These are phyloP conservation scores for Notechis scutatus DNA, from an alignment of 2,113 vertebrate species.

Conservation along the genomic window DNA sequence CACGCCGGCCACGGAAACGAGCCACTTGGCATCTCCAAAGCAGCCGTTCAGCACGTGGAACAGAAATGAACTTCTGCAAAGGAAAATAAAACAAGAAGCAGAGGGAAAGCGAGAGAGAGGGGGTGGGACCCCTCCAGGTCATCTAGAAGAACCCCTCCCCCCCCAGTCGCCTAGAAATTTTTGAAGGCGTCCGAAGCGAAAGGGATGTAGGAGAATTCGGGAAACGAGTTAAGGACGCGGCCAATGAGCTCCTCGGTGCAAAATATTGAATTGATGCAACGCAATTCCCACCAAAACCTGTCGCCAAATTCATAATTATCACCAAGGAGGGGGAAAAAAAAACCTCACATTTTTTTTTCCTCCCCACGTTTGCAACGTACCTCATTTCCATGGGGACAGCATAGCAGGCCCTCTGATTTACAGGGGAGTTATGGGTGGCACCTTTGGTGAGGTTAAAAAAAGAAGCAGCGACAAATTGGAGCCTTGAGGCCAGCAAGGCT, in stretches of 20 bases:
- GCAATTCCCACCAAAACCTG: neutral
- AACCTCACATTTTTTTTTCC: neutral
- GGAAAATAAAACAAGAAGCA: no score
- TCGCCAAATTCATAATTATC: neutral
- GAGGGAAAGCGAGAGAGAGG: no score
- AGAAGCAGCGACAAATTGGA: neutral
- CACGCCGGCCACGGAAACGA: neutral
- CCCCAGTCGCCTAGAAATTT: neutral
- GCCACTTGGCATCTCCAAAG: constrained; percentile 21
- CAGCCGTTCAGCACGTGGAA: constrained; percentile 24
- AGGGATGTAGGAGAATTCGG: neutral
- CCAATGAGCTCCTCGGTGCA: neutral
- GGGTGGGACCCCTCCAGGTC: neutral
- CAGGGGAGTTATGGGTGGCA: no score
- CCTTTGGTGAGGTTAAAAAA: neutral
- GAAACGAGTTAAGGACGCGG: neutral
- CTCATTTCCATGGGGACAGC: constrained; percentile 46
- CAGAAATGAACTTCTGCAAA: constrained; percentile 21
- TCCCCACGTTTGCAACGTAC: neutral
- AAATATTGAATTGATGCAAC: neutral
- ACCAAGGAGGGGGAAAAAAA: no score
- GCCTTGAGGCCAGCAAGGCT: neutral
- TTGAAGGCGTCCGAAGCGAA: neutral
- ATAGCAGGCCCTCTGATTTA: neutral
- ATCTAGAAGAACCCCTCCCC: neutral